Conservation (phyloP, 2,888 invertebrate species). For the Pteria penguin region DNA sequence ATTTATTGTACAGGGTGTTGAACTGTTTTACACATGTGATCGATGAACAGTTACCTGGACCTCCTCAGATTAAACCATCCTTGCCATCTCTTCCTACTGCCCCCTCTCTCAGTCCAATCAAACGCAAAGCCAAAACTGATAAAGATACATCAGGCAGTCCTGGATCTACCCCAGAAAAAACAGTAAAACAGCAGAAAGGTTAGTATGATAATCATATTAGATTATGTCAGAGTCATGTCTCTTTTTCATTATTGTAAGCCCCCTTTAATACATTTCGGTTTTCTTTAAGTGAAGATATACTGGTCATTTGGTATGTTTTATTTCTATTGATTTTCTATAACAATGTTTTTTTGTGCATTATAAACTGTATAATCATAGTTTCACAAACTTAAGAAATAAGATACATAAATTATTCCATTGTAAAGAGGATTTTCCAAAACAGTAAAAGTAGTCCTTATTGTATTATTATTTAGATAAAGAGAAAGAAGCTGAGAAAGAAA, state of each 20-base stretch:
- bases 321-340: too few relatives aligned
- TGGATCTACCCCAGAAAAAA: conserved; percentile 47
- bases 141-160: conserved; percentile 59
- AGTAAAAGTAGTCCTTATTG: not conserved
- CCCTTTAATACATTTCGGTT: too few relatives aligned
- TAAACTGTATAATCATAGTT: too few relatives aligned
- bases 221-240: too few relatives aligned
- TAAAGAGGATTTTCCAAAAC: not conserved
- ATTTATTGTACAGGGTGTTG: conserved; percentile 83
- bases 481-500: conserved; percentile 76
- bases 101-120: conserved; percentile 80
- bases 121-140: conserved; percentile 77
- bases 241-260: too few relatives aligned
- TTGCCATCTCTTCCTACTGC: conserved; percentile 79
- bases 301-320: too few relatives aligned
- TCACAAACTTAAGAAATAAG: too few relatives aligned
- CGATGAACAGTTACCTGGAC: conserved; percentile 83
- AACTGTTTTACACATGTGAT: conserved; percentile 89
- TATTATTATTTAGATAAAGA: conserved; percentile 55
- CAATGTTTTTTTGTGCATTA: too few relatives aligned
- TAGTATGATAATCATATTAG: conserved; percentile 10
- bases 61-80: conserved; percentile 83
- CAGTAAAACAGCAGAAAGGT: conserved; percentile 71
- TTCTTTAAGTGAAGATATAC: too few relatives aligned
- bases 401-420: too few relatives aligned